phyloP scores from a whole-genome alignment of 2,888 invertebrate genomes.

The Anthophora plumipes region DNA sequence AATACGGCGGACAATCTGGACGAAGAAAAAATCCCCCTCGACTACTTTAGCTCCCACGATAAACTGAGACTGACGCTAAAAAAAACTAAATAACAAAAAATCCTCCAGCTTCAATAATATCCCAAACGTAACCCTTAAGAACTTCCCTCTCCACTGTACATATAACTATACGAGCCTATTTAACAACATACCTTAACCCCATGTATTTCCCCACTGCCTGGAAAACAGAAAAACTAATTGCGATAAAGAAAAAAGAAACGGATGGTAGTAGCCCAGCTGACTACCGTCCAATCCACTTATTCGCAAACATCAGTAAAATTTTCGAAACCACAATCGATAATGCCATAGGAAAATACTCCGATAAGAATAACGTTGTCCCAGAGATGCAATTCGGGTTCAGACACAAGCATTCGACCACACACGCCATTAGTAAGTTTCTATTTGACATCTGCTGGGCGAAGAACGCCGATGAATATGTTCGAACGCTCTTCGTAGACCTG shows the following conservation, averaged over 20 bases:
- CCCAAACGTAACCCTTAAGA: background rate
- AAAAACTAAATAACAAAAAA: conserved; percentile 6
- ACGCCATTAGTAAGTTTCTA: background rate
- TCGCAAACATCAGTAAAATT: too few relatives aligned
- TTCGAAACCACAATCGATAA: too few relatives aligned
- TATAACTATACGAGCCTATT: conserved; percentile 46
- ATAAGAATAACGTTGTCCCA: conserved; percentile 56
- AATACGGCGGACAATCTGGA: background rate
- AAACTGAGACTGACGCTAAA: background rate
- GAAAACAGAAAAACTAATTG: too few relatives aligned
- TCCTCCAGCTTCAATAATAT: conserved; percentile 17
- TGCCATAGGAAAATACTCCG: conserved; percentile 29
- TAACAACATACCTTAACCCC: too few relatives aligned
- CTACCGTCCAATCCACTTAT: too few relatives aligned
- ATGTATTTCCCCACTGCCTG: too few relatives aligned
- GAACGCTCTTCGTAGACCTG: too few relatives aligned
- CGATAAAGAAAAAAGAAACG: too few relatives aligned
- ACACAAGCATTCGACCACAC: background rate
- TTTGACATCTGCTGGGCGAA: conserved; percentile 26
- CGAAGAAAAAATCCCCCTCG: background rate
- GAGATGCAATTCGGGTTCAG: conserved; percentile 71
- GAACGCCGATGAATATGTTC: too few relatives aligned
- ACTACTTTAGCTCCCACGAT: background rate
- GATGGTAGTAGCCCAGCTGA: too few relatives aligned
- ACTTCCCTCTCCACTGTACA: background rate